Conservation (phyloP, 2,113 vertebrate species). For the Pollachius pollachius region DNA sequence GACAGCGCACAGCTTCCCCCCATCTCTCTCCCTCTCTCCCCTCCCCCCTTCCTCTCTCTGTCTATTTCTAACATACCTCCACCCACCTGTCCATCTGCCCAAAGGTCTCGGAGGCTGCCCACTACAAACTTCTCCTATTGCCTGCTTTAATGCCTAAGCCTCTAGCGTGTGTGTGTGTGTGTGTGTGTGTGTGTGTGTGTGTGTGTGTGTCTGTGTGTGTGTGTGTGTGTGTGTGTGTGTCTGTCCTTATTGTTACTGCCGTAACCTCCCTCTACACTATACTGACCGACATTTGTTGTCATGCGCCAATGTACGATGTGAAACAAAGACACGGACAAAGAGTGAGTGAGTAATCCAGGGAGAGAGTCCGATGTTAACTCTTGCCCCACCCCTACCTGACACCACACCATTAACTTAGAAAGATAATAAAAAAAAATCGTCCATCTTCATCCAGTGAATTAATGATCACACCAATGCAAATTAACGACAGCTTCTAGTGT, state of each 20-base stretch:
- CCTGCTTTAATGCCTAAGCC: conserved; percentile 40
- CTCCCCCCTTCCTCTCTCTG: conserved; percentile 10
- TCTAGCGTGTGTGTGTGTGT: conserved; percentile 28
- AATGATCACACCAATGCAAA: neutral
- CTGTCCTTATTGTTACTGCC: neutral
- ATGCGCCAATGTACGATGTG: neutral
- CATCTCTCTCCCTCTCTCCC: no score
- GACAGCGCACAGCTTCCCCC: conserved; percentile 29
- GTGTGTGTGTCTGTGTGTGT: conserved; percentile 13
- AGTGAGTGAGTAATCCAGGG: neutral
- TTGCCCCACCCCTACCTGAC: no score
- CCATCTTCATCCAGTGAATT: neutral
- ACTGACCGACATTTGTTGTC: neutral
- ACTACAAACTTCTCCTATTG: conserved; percentile 45
- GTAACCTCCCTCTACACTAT: no score
- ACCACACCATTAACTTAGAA: no score
- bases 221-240: conserved; percentile 10
- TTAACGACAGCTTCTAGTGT: neutral
- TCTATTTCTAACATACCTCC: conserved; percentile 50
- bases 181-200: conserved; percentile 16
- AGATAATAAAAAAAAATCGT: neutral
- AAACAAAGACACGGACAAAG: neutral
- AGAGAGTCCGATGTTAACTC: no score
- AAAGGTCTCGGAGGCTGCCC: conserved; percentile 51
- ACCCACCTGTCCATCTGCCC: conserved; percentile 50